Percentiles rank a stretch among this genome's conserved stretches.
Conservation (phyloP, 2,113 vertebrate species). For the Platysternon megacephalum region DNA sequence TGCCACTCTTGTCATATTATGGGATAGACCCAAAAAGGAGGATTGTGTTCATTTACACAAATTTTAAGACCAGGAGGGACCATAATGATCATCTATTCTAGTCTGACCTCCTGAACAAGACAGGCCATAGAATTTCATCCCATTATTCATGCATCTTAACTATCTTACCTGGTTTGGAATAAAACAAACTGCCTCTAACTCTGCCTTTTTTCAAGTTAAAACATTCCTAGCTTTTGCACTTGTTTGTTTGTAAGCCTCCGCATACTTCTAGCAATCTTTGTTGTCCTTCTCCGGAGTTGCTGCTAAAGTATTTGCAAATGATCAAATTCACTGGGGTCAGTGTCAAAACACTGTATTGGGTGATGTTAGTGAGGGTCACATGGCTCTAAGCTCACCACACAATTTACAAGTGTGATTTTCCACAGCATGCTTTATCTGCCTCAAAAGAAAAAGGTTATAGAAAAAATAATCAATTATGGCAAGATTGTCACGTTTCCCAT, state of each 20-base stretch:
- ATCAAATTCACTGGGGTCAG: neutral
- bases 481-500: neutral
- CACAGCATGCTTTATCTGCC: neutral
- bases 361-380: neutral
- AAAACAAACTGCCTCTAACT: neutral
- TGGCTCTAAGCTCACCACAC: neutral
- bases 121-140: neutral
- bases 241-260: neutral
- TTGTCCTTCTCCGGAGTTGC: neutral
- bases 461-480: neutral
- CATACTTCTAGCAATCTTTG: neutral
- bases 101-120: neutral
- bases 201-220: neutral
- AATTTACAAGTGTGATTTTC: neutral
- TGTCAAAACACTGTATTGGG: neutral
- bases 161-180: neutral
- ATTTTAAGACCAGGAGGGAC: neutral
- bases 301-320: neutral
- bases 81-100: accelerated
- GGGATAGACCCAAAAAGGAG: neutral
- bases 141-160: accelerated
- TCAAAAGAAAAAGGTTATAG: neutral
- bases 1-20: neutral
- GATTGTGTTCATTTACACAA: neutral
- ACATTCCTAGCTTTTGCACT: neutral